Percentiles rank a stretch among this genome's conserved stretches.
Conservation (phyloP, 2,113 vertebrate genomes). For the Dermatemys mawii region DNA sequence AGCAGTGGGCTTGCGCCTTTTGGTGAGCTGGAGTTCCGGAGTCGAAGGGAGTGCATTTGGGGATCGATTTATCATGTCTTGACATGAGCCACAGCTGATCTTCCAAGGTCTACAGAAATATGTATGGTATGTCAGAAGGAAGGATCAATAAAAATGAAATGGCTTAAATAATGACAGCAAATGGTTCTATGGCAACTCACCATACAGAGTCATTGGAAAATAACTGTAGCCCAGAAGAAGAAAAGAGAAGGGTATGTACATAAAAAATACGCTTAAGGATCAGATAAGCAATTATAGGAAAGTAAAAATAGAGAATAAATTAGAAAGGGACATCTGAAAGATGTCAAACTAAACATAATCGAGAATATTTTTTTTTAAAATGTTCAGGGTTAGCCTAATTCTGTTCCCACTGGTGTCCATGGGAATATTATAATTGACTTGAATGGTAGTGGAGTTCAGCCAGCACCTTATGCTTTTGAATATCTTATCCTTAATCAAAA, state of each 20-base stretch:
- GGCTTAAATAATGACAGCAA: not conserved
- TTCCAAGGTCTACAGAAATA: not conserved
- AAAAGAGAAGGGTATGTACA: not conserved
- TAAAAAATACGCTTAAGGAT: no score
- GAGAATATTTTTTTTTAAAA: not conserved
- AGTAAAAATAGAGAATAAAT: no score
- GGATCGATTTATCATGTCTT: no score
- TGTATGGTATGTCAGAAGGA: not conserved
- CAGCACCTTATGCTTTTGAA: not conserved
- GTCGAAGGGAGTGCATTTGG: no score
- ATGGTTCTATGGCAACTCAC: not conserved
- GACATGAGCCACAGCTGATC: not conserved
- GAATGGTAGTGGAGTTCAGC: not conserved
- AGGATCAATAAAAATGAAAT: not conserved
- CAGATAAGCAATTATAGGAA: no score
- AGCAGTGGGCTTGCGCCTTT: no score
- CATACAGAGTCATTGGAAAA: not conserved
- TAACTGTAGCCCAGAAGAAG: not conserved
- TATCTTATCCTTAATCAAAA: not conserved
- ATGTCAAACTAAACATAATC: fast-evolving
- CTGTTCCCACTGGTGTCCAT: not conserved
- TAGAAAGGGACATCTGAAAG: no score
- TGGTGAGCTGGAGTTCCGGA: no score
- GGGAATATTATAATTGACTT: not conserved
- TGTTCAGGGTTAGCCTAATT: not conserved